Conservation (phyloP, 2,113 vertebrate species). For the Ptychochromis oligacanthus region DNA sequence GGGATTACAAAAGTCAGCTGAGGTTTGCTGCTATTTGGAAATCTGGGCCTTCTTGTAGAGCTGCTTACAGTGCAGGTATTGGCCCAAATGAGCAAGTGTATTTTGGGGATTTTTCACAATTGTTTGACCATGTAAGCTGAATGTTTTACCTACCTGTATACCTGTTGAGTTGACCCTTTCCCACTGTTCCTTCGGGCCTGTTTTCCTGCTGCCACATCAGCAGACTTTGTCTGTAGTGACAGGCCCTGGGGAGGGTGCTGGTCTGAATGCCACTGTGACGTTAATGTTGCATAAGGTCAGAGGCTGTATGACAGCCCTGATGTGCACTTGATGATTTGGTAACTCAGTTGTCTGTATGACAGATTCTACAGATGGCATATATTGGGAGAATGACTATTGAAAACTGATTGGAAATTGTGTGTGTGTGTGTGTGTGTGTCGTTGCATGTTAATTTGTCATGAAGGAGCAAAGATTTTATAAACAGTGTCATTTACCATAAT, state of each 20-base stretch:
- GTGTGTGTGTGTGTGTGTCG: neutral
- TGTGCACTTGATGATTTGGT: slow-evolving; percentile 25
- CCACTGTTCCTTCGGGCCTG: neutral
- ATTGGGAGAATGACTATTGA: neutral
- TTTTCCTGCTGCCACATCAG: slow-evolving; percentile 19
- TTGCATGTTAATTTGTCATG: neutral
- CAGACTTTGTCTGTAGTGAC: slow-evolving; percentile 1
- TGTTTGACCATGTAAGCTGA: slow-evolving; percentile 15
- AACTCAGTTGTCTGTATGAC: slow-evolving; percentile 1
- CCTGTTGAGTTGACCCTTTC: slow-evolving; percentile 22
- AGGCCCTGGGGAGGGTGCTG: neutral
- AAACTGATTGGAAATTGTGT: neutral
- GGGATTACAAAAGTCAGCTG: slow-evolving; percentile 26
- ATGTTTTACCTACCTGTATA: slow-evolving; percentile 2
- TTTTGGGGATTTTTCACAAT: neutral
- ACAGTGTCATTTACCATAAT: neutral
- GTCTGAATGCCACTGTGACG: slow-evolving; percentile 35
- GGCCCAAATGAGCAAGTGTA: slow-evolving; percentile 11
- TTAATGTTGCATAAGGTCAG: slow-evolving; percentile 23
- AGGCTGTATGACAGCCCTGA: slow-evolving; percentile 3
- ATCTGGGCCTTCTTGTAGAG: neutral
- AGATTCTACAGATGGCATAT: neutral
- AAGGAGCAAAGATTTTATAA: neutral
- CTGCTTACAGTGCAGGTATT: neutral
- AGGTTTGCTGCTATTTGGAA: slow-evolving; percentile 26